phyloP scores from a whole-genome alignment of 2,113 vertebrate genomes.

The Ceyx margarethae region DNA sequence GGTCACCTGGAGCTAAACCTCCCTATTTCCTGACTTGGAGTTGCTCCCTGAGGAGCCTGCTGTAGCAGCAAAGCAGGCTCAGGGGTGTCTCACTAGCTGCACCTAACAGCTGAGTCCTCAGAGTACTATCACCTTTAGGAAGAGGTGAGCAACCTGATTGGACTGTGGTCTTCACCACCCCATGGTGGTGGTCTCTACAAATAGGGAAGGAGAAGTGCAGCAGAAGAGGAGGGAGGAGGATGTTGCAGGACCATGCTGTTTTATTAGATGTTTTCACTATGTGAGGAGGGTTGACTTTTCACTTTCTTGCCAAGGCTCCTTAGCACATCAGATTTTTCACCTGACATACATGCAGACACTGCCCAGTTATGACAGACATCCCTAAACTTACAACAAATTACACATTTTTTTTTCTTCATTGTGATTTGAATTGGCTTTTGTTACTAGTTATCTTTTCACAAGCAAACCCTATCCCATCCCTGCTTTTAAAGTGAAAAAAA shows the following conservation, averaged over 20 bases:
- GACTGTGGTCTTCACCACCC: neutral
- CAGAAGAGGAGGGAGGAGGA: fast-evolving
- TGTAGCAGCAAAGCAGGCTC: neutral
- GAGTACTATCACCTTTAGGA: neutral
- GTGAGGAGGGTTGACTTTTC: neutral
- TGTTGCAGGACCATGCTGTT: neutral
- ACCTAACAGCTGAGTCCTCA: neutral
- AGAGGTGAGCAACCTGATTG: fast-evolving
- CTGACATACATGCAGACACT: neutral
- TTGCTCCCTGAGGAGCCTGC: neutral
- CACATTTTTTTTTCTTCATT: neutral
- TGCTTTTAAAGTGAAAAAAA: neutral
- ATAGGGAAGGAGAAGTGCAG: neutral
- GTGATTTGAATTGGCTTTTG: neutral
- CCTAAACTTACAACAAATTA: neutral
- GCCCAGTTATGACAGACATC: neutral
- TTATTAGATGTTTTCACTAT: fast-evolving
- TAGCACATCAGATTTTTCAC: neutral
- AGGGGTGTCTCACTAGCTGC: neutral
- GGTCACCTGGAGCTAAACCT: neutral
- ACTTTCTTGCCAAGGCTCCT: neutral
- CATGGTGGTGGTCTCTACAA: neutral
- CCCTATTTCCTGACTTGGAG: fast-evolving
- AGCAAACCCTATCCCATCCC: neutral
- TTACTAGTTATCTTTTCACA: neutral